phyloP scores from a whole-genome alignment of 2,797 vertebrate species.

The Toxotes lorentzi region DNA sequence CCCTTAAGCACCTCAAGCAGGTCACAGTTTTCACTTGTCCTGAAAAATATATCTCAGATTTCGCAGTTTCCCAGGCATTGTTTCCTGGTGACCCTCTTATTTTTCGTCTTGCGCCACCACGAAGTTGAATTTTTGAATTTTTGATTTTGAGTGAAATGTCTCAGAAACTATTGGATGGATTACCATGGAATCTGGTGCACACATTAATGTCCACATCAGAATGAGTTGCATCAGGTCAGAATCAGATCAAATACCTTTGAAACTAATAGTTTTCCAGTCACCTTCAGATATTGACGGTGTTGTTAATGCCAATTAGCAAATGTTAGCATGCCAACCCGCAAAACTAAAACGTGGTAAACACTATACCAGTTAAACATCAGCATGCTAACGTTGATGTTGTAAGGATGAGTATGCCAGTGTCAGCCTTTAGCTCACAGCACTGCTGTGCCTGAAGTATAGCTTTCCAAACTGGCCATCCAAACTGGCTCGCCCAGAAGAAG shows the following conservation, averaged over 20 bases:
- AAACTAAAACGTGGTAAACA: background rate
- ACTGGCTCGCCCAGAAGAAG: background rate
- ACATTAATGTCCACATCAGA: background rate
- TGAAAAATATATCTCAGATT: background rate
- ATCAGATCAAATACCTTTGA: background rate
- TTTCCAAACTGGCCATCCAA: conserved; percentile 3
- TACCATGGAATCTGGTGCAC: background rate
- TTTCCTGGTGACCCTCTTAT: too few relatives aligned
- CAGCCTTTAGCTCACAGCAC: background rate
- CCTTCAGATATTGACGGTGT: too few relatives aligned
- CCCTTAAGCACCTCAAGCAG: background rate
- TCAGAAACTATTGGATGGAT: background rate
- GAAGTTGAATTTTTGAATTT: too few relatives aligned
- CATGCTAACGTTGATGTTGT: background rate
- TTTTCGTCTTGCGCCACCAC: too few relatives aligned
- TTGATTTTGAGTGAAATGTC: background rate
- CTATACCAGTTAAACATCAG: background rate
- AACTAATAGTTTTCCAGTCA: background rate
- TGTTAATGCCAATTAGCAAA: too few relatives aligned
- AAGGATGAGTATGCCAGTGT: background rate
- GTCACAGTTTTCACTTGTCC: background rate
- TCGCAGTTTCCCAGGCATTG: too few relatives aligned
- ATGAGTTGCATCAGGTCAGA: background rate
- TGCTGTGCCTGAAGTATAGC: background rate
- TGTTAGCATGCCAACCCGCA: background rate